Base-by-base conservation (phyloP, 2,113 vertebrate genomes). In the Argyrosomus japonicus region DNA sequence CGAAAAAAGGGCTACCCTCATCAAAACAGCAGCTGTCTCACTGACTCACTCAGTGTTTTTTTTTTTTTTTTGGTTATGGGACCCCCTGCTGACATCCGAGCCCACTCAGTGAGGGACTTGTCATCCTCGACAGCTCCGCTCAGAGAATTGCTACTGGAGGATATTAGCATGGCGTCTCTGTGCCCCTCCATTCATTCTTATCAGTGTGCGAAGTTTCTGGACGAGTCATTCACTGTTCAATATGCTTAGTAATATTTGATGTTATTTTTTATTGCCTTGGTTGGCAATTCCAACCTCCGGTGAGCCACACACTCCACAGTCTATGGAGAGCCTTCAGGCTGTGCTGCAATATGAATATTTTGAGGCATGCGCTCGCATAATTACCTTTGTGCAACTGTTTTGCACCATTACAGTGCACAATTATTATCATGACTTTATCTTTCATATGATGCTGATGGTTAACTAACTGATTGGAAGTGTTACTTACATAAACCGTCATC, bases 41-140 rank as follows among this genome's bases (percentile, higher is more conserved):
- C 56, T 74, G 60, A 45, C 68, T 69, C n/a, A n/a, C n/a, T n/a
- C n/a, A n/a, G 77, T 57, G 45, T 47, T 19, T 51, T 75, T 47
- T 14, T 47, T 47, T 14, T 47, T 47, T 47, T 14, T 47, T 47
- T 15, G 11, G 14, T 47, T 47, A 47, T 47, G 11, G 75, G 53
- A 51, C 77, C 79, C 75, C 79, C 85, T 0, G 36, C 65, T 76
- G 88, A 73, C 75, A 82, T 0, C 32, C 14, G 23, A 73, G 70
- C 82, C 64, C 65, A 8, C 67, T 57, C 69, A 23, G 68, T 4
- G 68, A 77, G 68, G 23, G 47, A 19, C 69, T 62, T 75, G 79
- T 90, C 79, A 71, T 87, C 75, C 79, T 82, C 68, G 68, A 77
- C 86, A 77, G 75, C 87, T 85, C 69, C 1, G 36, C 69, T 69